A percentile compares a stretch with the other conserved stretches of the same genome.
These are phyloP conservation scores for Scartelaos histophorus DNA, from an alignment of 2,113 vertebrate species.

Conservation along the genomic window DNA sequence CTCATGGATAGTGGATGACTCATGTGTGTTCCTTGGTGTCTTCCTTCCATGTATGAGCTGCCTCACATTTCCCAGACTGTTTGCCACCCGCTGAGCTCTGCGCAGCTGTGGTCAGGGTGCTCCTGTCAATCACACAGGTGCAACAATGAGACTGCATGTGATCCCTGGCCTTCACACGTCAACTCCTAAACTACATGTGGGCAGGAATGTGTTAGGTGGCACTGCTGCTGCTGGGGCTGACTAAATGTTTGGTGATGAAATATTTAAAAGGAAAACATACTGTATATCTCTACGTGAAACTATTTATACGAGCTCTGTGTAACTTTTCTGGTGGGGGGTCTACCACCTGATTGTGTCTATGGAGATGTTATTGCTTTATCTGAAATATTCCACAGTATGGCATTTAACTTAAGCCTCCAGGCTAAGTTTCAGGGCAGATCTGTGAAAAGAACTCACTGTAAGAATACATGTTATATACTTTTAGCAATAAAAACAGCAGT, in stretches of 20 bases:
- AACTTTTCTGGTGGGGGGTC: too few species aligned
- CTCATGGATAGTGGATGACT: constrained; percentile 1
- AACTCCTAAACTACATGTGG: background rate
- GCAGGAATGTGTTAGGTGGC: constrained; percentile 7
- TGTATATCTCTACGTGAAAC: too few species aligned
- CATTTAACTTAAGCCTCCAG: too few species aligned
- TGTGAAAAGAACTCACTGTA: too few species aligned
- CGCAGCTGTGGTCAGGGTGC: constrained; percentile 55
- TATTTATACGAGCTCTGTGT: too few species aligned
- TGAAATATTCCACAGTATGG: too few species aligned
- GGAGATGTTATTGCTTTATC: too few species aligned
- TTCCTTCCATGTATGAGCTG: background rate
- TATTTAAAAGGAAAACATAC: background rate
- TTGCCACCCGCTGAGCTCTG: constrained; percentile 19
- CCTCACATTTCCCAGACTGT: constrained; percentile 17
- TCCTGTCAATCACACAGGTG: constrained; percentile 28
- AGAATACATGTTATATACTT: too few species aligned
- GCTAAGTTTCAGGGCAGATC: too few species aligned
- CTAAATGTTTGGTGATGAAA: constrained; percentile 6
- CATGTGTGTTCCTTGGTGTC: background rate
- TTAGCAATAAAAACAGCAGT: too few species aligned
- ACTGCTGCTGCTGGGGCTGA: constrained; percentile 11
- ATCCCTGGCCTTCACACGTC: constrained; percentile 34
- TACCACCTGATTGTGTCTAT: too few species aligned
- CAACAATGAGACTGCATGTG: constrained; percentile 34